Percentiles rank a stretch among this genome's conserved stretches.
phyloP scores from a whole-genome alignment of 2,797 vertebrate genomes.

The Sebastes taczanowskii region DNA sequence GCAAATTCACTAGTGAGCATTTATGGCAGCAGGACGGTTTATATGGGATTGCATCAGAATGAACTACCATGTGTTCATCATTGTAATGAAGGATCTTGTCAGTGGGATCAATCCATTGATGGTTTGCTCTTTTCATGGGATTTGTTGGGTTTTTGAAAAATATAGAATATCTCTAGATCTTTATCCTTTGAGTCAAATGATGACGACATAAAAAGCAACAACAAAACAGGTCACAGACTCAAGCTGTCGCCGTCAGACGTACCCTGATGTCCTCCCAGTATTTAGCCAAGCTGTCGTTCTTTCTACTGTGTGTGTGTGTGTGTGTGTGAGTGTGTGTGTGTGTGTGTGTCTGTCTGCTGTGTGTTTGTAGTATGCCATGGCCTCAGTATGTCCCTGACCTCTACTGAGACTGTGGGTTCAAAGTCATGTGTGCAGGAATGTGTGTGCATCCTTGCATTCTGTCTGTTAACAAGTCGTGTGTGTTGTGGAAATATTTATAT shows the following conservation, averaged over 20 bases:
- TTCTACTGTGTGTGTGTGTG: not conserved
- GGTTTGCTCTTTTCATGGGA: not conserved
- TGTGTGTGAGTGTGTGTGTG: not conserved
- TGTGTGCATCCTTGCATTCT: not conserved
- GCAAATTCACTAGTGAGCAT: not conserved
- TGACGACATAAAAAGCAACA: not conserved
- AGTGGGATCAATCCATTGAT: not conserved
- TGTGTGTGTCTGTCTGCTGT: not conserved
- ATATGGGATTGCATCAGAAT: not conserved
- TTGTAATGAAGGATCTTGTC: not conserved
- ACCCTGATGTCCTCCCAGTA: not conserved
- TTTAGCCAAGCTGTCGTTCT: not conserved
- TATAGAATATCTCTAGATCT: not conserved
- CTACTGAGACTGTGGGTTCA: not conserved
- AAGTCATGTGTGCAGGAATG: not conserved
- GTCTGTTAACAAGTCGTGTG: not conserved
- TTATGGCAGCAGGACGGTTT: not conserved
- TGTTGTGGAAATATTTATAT: not conserved
- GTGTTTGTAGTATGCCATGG: not conserved
- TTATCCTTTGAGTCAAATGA: not conserved
- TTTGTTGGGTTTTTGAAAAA: not conserved
- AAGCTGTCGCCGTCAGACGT: conserved; percentile 1
- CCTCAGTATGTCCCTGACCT: conserved; percentile 21
- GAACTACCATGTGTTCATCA: not conserved
- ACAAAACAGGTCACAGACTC: conserved; percentile 1